Base-by-base conservation (phyloP, 2,888 invertebrate species). In the Leptodirus hochenwartii region DNA sequence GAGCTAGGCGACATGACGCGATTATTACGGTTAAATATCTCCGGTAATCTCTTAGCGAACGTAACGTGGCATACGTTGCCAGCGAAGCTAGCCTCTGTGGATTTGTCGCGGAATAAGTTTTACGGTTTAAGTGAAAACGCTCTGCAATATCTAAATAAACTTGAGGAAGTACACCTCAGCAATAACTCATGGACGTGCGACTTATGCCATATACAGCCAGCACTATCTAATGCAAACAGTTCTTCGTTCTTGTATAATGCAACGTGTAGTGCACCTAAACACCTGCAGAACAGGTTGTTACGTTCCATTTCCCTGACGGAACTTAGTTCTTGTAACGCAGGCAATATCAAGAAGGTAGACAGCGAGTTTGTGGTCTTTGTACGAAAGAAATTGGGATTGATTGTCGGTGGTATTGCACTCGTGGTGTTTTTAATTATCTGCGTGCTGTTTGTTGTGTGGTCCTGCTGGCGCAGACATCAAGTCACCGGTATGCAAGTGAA, bases 41-140 rank as follows among this genome's bases (percentile, higher is more conserved):
- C 79, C 17, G 67, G 71, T 46, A 82, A 81, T 55, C 63, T 68
- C 47, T 58, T 82, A 32, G 58, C 54, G 1, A 59, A 55, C 27
- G 58, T 76, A 40, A 67, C 65, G 6, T 58, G 58, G 17, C 63
- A 66, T 41, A 51, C 66, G 26, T 49, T 76, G 32, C 61, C 71
- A 2, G 60, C 59, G 43, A 61, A 63, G 47, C 50, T 75, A 27
- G 58, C 69, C 48, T 62, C 63, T 42, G 53, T 82, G 38, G 79
- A 82, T 53, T 52, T 80, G 41, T 77, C 78, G n/a, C 59, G 69
- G 40, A 84, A 84, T 54, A 62, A 65, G 45, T 56, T 82, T 39
- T 63, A 66, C 39, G 68, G 69, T 24, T 54, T 76, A 30, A 63
- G 62, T 37, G 69, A 69, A 38, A 51, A 60, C 17, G 58, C 67